phyloP scores from a whole-genome alignment of 2,888 invertebrate species.

The Monopis laevigella region DNA sequence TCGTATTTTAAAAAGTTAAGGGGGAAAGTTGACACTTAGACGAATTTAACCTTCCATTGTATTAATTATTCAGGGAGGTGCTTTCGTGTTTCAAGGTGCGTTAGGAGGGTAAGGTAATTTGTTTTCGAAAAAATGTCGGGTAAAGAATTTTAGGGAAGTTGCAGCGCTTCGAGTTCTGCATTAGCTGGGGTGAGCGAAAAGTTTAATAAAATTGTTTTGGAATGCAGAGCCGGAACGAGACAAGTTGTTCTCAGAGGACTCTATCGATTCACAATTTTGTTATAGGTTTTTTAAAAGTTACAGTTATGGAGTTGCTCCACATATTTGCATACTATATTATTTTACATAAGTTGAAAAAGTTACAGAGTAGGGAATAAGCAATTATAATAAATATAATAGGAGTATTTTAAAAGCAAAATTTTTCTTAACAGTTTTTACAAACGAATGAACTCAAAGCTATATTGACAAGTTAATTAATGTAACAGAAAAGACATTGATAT shows the following conservation, averaged over 20 bases:
- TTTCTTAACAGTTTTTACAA: too few relatives aligned
- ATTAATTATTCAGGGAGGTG: slow-evolving; percentile 65
- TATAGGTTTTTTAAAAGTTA: background rate
- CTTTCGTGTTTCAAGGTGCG: slow-evolving; percentile 59
- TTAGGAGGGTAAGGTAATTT: slow-evolving; percentile 55
- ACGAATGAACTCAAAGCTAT: too few relatives aligned
- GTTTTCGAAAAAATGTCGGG: slow-evolving; percentile 47
- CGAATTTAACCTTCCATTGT: slow-evolving; percentile 65
- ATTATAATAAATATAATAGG: too few relatives aligned
- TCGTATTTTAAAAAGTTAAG: slow-evolving; percentile 60
- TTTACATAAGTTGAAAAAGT: too few relatives aligned
- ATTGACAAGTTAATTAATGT: too few relatives aligned
- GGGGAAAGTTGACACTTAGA: slow-evolving; percentile 61
- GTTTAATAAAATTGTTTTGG: slow-evolving; percentile 60
- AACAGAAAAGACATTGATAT: too few relatives aligned
- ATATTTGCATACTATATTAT: too few relatives aligned
- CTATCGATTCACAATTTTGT: slow-evolving; percentile 34
- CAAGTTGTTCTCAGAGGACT: slow-evolving; percentile 39
- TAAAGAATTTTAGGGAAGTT: slow-evolving; percentile 51
- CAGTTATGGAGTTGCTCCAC: background rate
- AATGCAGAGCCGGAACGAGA: slow-evolving; percentile 49
- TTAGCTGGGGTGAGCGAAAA: slow-evolving; percentile 40
- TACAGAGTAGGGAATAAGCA: too few relatives aligned
- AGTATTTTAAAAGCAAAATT: too few relatives aligned
- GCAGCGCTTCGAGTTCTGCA: slow-evolving; percentile 32